phyloP scores from a whole-genome alignment of 2,113 vertebrate genomes.

The Larimichthys polyactis region DNA sequence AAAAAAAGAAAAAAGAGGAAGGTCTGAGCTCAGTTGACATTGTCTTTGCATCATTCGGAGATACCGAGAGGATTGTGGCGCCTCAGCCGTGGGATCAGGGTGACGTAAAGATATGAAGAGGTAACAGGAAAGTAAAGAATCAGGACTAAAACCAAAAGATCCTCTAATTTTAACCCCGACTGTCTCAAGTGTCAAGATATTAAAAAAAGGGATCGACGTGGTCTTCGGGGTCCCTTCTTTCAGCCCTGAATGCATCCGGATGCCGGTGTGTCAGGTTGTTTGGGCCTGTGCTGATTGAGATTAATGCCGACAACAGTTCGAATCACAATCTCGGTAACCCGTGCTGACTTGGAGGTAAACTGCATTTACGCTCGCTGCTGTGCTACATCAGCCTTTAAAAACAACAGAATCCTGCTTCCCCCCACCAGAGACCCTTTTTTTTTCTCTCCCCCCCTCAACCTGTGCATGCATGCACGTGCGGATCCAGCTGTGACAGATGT shows the following conservation, averaged over 20 bases:
- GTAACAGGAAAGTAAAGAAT: conserved; percentile 42
- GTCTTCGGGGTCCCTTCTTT: conserved; percentile 50
- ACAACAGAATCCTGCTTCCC: conserved; percentile 46
- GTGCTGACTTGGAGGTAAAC: neutral
- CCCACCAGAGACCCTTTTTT: conserved; percentile 16
- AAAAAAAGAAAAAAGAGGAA: neutral
- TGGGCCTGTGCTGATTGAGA: conserved; percentile 65
- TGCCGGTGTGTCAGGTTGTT: conserved; percentile 54
- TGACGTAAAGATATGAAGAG: conserved; percentile 20
- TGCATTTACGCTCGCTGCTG: conserved; percentile 64
- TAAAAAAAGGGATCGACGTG: conserved; percentile 26
- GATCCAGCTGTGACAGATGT: conserved; percentile 53
- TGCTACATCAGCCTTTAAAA: conserved; percentile 67
- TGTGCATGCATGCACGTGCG: neutral
- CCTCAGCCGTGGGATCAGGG: conserved; percentile 39
- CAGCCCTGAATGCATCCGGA: conserved; percentile 39
- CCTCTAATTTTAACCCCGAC: conserved; percentile 19
- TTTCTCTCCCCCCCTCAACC: neutral
- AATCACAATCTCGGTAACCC: conserved; percentile 29
- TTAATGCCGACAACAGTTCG: conserved; percentile 66
- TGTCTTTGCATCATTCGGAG: conserved; percentile 58
- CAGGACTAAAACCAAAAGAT: conserved; percentile 32
- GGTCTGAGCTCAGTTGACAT: conserved; percentile 31
- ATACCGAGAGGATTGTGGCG: conserved; percentile 38
- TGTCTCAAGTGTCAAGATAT: conserved; percentile 4